Conservation (phyloP, 2,797 vertebrate species). For the Novumbra hubbsi region DNA sequence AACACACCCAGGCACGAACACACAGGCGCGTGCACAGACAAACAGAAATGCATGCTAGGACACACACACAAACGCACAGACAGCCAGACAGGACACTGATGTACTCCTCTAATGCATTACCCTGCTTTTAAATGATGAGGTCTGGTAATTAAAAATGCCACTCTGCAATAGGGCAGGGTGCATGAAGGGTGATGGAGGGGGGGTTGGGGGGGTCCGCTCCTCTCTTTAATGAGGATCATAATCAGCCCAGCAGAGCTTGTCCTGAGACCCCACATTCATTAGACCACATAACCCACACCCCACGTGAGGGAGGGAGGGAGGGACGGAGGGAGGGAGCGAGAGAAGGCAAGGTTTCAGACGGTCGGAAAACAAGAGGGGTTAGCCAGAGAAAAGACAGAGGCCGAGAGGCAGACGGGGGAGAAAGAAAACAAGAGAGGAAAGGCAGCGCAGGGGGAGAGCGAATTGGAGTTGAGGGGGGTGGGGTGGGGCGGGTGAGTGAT, state of each 20-base stretch:
- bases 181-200: slow-evolving; percentile 30
- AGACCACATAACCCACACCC: slow-evolving; percentile 63
- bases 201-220: slow-evolving; percentile 34
- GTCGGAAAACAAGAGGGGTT: not conserved
- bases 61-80: slow-evolving; percentile 27
- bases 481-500: slow-evolving; percentile 65
- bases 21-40: slow-evolving; percentile 5
- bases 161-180: slow-evolving; percentile 47
- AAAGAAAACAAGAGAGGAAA: not conserved
- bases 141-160: slow-evolving; percentile 68
- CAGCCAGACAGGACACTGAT: slow-evolving; percentile 9
- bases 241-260: slow-evolving; percentile 63
- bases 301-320: slow-evolving; percentile 5
- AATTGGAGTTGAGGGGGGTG: slow-evolving; percentile 16
- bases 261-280: slow-evolving; percentile 71
- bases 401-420: not conserved
- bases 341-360: not conserved
- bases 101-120: slow-evolving; percentile 32
- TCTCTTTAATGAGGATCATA: slow-evolving; percentile 73
- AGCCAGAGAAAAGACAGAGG: not conserved
- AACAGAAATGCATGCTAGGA: slow-evolving; percentile 1
- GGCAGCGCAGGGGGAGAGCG: slow-evolving; percentile 7
- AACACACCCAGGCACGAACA: slow-evolving; percentile 17
- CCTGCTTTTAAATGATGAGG: slow-evolving; percentile 55
- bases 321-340: not conserved